Base-by-base conservation (phyloP, 2,888 invertebrate genomes). In the Chrysolina americana region DNA sequence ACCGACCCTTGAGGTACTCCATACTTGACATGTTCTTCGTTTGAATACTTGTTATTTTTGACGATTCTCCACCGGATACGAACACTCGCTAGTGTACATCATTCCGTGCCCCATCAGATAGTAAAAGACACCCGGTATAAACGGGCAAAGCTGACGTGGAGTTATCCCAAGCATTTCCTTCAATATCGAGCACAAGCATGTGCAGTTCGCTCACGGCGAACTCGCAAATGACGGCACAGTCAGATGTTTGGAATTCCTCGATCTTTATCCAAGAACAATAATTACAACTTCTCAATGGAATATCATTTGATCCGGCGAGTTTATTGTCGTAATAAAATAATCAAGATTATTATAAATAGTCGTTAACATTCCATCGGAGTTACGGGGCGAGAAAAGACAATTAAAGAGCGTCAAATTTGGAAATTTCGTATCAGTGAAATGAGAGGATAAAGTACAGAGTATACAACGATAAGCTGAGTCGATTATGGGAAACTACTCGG, bases 131-230 rank as follows among this genome's bases (percentile, higher is more conserved):
- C 47, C 47, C 47, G 15, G 47, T 47, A 47, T 15, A 47, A 15
- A 13, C 13, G 47, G 21, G 65, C 41, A n/a, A 63, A 47, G 70
- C 48, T 41, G 19, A 50, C 71, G 71, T 71, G 71, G 50, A 71
- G 21, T 56, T 65, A 71, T 71, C 65, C 65, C 41, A 59, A 71
- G 21, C 48, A 65, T 71, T 71, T 71, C 71, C 65, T 64, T 71
- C 50, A 44, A n/a, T 41, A 48, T 56, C 19, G 50, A 53, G 21
- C n/a, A 50, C 50, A 44, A 50, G 19, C 56, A 68, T 68, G 41
- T 36, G 68, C 68, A 17, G 21, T 36, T 59, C n/a, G 23, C 23
- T 23, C 13, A 15, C 4, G 13, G 23, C 11, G 23, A 11, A 28
- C 59, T 68, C 53, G 53, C 68, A 17, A 56, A 47, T 68, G 53